Conservation (phyloP, 2,888 invertebrate species). For the Tenthredo notha region DNA sequence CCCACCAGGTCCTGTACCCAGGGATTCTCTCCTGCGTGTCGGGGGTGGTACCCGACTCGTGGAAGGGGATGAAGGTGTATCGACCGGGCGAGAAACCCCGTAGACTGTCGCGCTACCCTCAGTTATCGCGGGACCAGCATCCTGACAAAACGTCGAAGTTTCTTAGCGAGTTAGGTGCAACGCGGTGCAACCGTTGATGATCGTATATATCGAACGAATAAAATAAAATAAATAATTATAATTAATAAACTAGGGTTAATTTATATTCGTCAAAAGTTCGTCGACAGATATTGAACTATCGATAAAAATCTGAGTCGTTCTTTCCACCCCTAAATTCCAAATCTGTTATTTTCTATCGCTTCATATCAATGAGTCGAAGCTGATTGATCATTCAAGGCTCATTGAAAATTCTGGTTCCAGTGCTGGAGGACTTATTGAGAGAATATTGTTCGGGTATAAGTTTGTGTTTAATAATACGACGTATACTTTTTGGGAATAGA, state of each 20-base stretch:
- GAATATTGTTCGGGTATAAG: background rate
- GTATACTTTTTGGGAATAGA: conserved; percentile 11
- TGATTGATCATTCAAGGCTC: background rate
- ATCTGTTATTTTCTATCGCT: background rate
- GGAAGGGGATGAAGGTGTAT: conserved; percentile 71
- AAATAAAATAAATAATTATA: background rate
- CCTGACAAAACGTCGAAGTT: conserved; percentile 65
- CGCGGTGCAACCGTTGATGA: conserved; percentile 3
- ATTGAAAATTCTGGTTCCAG: background rate
- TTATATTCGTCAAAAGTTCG: background rate
- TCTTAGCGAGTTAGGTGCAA: background rate
- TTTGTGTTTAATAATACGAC: background rate
- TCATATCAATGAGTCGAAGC: background rate
- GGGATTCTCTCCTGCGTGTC: conserved; percentile 45
- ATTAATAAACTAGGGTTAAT: background rate
- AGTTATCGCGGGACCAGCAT: conserved; percentile 76
- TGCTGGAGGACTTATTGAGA: background rate
- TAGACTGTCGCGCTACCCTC: conserved; percentile 65
- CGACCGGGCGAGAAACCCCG: conserved; percentile 71
- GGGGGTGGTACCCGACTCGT: conserved; percentile 57
- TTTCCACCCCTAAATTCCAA: background rate
- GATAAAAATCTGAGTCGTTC: background rate
- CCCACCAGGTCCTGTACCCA: conserved; percentile 39
- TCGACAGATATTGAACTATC: background rate
- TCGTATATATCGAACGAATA: background rate